These are phyloP conservation scores for Drosophila subsilvestris DNA, from an alignment of 2,888 invertebrate genomes.

Conservation along the genomic window DNA sequence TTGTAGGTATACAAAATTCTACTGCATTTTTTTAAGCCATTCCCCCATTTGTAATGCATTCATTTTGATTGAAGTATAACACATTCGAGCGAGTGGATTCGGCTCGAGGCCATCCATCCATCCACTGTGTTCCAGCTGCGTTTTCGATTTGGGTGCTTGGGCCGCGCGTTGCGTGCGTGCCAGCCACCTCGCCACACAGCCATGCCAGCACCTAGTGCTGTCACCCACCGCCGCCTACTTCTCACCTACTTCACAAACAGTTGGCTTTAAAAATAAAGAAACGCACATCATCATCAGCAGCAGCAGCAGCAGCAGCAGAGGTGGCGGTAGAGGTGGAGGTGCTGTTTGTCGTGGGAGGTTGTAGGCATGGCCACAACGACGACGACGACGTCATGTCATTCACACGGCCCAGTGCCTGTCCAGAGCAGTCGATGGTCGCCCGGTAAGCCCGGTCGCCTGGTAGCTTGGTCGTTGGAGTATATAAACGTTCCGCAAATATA, in stretches of 20 bases:
- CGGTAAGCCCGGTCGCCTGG: constrained; percentile 13
- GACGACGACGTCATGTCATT: constrained; percentile 52
- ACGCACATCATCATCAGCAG: constrained; percentile 54
- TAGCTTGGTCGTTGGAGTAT: constrained; percentile 67
- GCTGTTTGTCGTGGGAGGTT: not conserved
- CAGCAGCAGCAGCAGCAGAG: not conserved
- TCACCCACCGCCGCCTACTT: constrained; percentile 2
- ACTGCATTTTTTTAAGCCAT: too few relatives aligned
- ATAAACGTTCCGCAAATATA: constrained; percentile 65
- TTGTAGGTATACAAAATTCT: not conserved
- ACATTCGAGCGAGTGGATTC: not conserved
- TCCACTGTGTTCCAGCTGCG: constrained; percentile 24
- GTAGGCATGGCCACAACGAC: constrained; percentile 11
- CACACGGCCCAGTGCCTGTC: constrained; percentile 53
- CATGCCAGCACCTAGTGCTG: not conserved
- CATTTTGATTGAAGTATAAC: not conserved
- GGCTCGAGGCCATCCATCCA: not conserved
- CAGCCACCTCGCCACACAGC: constrained; percentile 15
- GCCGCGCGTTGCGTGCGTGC: constrained; percentile 50
- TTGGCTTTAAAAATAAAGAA: constrained; percentile 55
- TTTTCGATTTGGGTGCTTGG: constrained; percentile 31
- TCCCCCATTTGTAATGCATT: not conserved
- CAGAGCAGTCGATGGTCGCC: constrained; percentile 30
- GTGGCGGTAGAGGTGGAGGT: not conserved
- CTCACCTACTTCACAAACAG: constrained; percentile 14